These are phyloP conservation scores for Pampusana beccarii DNA, from an alignment of 2,113 vertebrate genomes.

Conservation along the genomic window DNA sequence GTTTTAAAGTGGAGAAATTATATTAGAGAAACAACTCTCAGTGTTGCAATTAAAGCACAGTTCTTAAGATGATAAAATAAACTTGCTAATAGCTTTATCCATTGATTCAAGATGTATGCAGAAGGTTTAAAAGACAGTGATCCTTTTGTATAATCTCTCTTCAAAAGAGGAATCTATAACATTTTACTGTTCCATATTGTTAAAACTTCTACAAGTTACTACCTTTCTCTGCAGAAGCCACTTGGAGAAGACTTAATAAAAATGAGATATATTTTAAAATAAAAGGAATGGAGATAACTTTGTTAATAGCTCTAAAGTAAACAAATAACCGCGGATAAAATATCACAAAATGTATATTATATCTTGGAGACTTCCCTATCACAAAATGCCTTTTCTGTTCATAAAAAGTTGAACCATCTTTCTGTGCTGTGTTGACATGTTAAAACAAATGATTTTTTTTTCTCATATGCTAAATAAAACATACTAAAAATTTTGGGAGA, in stretches of 20 bases:
- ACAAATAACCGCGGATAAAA: neutral
- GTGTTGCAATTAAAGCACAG: constrained; percentile 55
- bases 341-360: neutral
- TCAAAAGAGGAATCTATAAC: neutral
- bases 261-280: neutral
- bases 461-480: neutral
- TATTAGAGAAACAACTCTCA: constrained; percentile 64
- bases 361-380: neutral
- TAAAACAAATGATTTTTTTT: neutral
- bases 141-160: neutral
- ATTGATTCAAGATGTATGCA: neutral
- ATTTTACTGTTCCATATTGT: neutral
- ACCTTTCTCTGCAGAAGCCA: neutral
- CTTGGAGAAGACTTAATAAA: neutral
- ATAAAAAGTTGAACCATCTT: neutral
- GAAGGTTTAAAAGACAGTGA: neutral
- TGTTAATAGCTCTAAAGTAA: neutral
- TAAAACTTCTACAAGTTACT: neutral
- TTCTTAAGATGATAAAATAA: constrained; percentile 63
- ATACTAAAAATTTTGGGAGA: neutral
- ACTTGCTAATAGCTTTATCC: constrained; percentile 60
- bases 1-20: constrained; percentile 67
- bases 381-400: neutral
- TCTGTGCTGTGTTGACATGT: neutral
- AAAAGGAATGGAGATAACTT: neutral